phyloP scores from a whole-genome alignment of 2,888 invertebrate species.

The Macroteleia sp. region DNA sequence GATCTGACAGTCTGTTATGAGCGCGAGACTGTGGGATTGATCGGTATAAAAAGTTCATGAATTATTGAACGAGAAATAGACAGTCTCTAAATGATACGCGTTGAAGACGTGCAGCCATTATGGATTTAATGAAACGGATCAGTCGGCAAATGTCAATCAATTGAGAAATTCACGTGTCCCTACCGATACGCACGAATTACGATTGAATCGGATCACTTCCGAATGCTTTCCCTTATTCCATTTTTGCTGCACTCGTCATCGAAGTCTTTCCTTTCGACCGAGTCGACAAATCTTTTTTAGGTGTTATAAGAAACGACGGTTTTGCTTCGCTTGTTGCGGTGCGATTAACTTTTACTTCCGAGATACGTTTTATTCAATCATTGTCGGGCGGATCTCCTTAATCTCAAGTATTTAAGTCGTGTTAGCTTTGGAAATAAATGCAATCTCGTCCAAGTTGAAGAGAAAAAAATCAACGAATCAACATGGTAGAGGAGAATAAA shows the following conservation, averaged over 20 bases:
- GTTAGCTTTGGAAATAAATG: no score
- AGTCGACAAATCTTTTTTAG: neutral
- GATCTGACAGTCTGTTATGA: constrained; percentile 24
- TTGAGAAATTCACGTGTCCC: constrained; percentile 29
- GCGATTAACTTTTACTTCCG: constrained; percentile 38
- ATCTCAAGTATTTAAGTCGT: no score
- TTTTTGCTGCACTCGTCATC: constrained; percentile 15
- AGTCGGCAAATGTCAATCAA: constrained; percentile 31
- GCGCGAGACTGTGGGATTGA: constrained; percentile 11
- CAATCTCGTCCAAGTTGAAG: no score
- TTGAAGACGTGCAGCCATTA: constrained; percentile 7
- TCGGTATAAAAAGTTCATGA: constrained; percentile 33
- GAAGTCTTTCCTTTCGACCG: constrained; percentile 2
- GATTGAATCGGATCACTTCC: constrained; percentile 42
- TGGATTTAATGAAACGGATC: constrained; percentile 29
- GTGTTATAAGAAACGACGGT: neutral
- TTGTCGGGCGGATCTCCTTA: constrained; percentile 20
- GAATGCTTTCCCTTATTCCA: constrained; percentile 43
- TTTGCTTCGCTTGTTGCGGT: constrained; percentile 19
- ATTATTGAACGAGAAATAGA: constrained; percentile 36
- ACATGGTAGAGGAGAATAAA: no score
- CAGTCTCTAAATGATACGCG: constrained; percentile 12
- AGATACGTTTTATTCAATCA: constrained; percentile 28
- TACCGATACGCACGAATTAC: constrained; percentile 47
- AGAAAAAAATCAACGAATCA: no score